A percentile compares a stretch with the other conserved stretches of the same genome.
phyloP scores from a whole-genome alignment of 1,140 invertebrate species.

The Drosophila oshimai region DNA sequence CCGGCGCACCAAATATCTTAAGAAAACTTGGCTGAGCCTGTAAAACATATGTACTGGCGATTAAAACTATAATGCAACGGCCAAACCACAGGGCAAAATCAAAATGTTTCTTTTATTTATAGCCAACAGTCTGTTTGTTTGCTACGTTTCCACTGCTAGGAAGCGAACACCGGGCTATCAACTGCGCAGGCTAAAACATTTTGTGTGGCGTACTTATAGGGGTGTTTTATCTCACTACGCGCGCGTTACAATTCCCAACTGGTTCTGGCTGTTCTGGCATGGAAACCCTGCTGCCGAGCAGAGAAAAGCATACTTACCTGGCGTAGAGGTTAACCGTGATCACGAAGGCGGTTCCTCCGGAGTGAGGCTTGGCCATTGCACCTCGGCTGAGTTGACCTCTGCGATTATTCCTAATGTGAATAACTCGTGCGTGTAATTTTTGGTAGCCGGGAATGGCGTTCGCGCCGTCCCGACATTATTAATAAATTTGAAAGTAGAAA shows the following conservation, averaged over 20 bases:
- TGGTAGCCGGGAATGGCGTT: constrained; percentile 83
- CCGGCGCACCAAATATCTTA: too few species aligned
- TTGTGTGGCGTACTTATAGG: constrained; percentile 6
- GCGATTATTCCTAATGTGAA: constrained; percentile 83
- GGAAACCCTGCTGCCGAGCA: constrained; percentile 13
- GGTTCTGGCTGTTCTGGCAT: background rate
- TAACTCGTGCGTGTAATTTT: constrained; percentile 83
- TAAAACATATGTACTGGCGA: too few species aligned
- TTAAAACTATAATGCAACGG: too few species aligned
- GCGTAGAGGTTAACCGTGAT: constrained; percentile 86
- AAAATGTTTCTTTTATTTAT: background rate
- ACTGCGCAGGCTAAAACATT: background rate
- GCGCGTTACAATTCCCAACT: constrained; percentile 19
- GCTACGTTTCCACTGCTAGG: background rate
- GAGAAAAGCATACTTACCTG: constrained; percentile 84
- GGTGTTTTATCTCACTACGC: background rate
- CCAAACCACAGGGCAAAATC: too few species aligned
- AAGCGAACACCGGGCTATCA: too few species aligned
- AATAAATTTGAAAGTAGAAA: constrained; percentile 18
- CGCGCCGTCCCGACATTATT: constrained; percentile 80
- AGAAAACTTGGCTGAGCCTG: too few species aligned
- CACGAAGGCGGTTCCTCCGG: constrained; percentile 87
- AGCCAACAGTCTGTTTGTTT: too few species aligned
- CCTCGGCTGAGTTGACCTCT: constrained; percentile 82
- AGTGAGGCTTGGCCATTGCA: constrained; percentile 84